Conservation (phyloP, 2,113 vertebrate species). For the Corythaeola cristata region DNA sequence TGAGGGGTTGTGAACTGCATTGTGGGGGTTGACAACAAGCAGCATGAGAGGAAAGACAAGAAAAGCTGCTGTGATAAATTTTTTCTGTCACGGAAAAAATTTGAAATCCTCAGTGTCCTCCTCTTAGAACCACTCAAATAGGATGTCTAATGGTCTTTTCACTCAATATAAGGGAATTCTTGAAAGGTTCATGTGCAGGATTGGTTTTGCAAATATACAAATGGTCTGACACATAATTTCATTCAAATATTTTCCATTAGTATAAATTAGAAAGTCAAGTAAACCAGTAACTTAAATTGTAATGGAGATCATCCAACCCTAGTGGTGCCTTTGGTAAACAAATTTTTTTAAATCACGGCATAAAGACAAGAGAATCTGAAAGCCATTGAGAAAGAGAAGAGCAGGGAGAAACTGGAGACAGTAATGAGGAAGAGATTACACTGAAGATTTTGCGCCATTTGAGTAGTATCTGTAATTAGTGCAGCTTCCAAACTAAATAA, state of each 20-base stretch:
- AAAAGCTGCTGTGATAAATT: not conserved
- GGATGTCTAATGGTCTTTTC: not conserved
- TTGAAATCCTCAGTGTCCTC: not conserved
- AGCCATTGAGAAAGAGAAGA: constrained; percentile 23
- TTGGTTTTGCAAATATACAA: constrained; percentile 55
- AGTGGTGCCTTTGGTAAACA: constrained; percentile 59
- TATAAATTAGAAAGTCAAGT: constrained; percentile 61
- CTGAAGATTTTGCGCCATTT: constrained; percentile 12
- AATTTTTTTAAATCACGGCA: constrained; percentile 46
- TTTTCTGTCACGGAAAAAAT: not conserved
- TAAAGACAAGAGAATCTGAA: constrained; percentile 36
- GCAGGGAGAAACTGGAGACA: constrained; percentile 27
- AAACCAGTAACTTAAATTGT: constrained; percentile 29
- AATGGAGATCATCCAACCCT: constrained; percentile 22
- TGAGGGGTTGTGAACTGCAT: not conserved
- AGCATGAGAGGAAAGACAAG: not conserved
- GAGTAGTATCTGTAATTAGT: constrained; percentile 48
- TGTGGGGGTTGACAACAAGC: not conserved
- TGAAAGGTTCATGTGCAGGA: constrained; percentile 6
- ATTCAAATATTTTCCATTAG: constrained; percentile 61
- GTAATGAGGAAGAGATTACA: constrained; percentile 41
- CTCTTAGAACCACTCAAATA: not conserved
- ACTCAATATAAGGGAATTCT: constrained; percentile 14
- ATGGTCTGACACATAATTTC: constrained; percentile 35
- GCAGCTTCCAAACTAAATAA: constrained; percentile 18